Conservation (phyloP, 2,113 vertebrate species). For the Sinocyclocheilus anophthalmus region DNA sequence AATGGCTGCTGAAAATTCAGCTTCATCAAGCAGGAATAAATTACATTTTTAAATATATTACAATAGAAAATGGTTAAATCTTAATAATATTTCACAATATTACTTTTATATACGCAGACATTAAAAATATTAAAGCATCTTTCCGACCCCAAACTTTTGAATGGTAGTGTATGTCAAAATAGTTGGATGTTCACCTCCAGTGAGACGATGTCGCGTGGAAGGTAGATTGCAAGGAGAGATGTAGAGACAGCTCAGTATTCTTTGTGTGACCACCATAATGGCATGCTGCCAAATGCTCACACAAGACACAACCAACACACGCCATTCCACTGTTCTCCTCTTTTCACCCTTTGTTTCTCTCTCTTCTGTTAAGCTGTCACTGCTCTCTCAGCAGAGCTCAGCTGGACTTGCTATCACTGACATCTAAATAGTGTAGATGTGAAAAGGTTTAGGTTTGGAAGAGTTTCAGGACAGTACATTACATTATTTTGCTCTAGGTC, state of each 20-base stretch:
- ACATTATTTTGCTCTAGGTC: not conserved
- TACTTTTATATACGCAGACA: not conserved
- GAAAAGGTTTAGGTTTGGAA: not conserved
- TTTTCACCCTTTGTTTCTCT: not conserved
- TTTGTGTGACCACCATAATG: slow-evolving; percentile 46
- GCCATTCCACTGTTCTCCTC: slow-evolving; percentile 19
- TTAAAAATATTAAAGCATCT: not conserved
- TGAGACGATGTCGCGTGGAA: slow-evolving; percentile 27
- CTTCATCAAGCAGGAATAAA: too few relatives aligned
- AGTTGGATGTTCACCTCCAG: not conserved
- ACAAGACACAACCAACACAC: slow-evolving; percentile 52
- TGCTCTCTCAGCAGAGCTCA: not conserved
- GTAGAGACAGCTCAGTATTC: slow-evolving; percentile 33
- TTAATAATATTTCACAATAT: not conserved
- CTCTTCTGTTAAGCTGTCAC: not conserved
- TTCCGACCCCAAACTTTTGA: not conserved
- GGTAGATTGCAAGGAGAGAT: slow-evolving; percentile 35
- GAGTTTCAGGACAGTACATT: not conserved
- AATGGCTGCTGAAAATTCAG: too few relatives aligned
- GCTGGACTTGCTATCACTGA: not conserved
- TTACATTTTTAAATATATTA: too few relatives aligned
- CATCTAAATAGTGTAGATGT: not conserved
- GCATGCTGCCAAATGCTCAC: slow-evolving; percentile 43
- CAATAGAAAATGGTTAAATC: too few relatives aligned
- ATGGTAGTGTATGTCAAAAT: not conserved